Conservation (phyloP, 2,888 invertebrate genomes). For the Nebria salina region DNA sequence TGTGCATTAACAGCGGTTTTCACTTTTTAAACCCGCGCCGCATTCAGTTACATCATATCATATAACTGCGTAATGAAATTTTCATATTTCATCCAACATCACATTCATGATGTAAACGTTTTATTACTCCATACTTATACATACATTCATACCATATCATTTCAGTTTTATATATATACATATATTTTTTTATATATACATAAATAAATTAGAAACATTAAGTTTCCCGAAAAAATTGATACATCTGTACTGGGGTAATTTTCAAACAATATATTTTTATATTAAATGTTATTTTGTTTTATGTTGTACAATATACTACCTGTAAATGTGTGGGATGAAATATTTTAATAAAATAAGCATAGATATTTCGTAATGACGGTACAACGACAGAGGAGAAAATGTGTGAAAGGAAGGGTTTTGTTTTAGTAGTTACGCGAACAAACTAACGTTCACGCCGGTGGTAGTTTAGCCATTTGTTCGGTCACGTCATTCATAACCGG, state of each 20-base stretch:
- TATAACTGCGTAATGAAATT: neutral
- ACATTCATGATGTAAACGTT: neutral
- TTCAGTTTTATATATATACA: too few relatives aligned
- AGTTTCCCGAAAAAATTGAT: too few relatives aligned
- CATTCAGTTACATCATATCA: constrained; percentile 11
- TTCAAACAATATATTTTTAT: too few relatives aligned
- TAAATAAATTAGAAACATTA: too few relatives aligned
- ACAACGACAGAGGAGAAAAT: neutral
- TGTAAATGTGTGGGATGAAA: neutral
- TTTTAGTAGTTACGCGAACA: neutral
- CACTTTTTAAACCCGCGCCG: constrained; percentile 35
- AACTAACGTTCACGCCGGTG: neutral
- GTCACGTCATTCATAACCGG: constrained; percentile 64
- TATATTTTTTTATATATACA: too few relatives aligned
- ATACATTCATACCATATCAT: neutral
- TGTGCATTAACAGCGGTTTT: constrained; percentile 42
- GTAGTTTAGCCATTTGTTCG: constrained; percentile 47
- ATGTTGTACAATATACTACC: neutral
- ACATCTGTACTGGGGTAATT: too few relatives aligned
- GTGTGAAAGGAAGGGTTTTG: neutral
- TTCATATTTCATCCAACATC: neutral
- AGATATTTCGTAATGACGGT: constrained; percentile 2
- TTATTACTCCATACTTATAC: neutral
- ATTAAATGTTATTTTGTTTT: too few relatives aligned
- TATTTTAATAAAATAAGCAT: neutral